Base-by-base conservation (phyloP, 2,797 vertebrate species). In the Poecilia picta region DNA sequence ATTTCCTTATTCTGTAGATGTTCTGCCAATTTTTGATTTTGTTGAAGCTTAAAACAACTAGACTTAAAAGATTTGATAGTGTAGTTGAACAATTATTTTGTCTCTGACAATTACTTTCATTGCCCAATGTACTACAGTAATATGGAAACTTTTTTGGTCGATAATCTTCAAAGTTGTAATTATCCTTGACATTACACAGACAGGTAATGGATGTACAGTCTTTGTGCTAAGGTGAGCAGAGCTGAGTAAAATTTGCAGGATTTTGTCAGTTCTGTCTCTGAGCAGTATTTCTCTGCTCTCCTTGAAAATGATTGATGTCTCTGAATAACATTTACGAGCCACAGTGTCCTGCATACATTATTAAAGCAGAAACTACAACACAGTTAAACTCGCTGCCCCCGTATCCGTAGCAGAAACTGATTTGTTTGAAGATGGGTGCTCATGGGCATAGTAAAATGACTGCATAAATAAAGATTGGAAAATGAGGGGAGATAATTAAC, bases 291-390 rank as follows among this genome's bases (percentile, higher is more conserved):
- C 84, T 72, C 41, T 5, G 82, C 76, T 85, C 83, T 86, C 76
- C 81, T 81, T 85, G 84, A 91, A 89, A 84, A 85, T 92, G 89
- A 94, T 88, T 82, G 85, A 93, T 89, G 85, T 62, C 72, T 88
- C 91, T 89, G 87, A 90, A 84, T 92, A 88, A 88, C 82, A 81
- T 85, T 78, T 75, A 81, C 23, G 31, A 82, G 74, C 78, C 81
- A 79, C 83, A 89, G 83, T 88, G 79, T 79, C 57, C 57, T 55
- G 82, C 86, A 84, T 73, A 88, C 79, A 80, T 85, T 81, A 90
- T 90, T 86, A 91, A 85, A 90, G 83, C 84, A 89, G 85, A 86
- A 90, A 91, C 91, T 89, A 91, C 75, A 87, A 88, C 89, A 89
- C 87, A 89, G 87, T 84, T 84, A 89, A 85, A 89, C 89, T 86